phyloP scores from a whole-genome alignment of 2,113 vertebrate genomes.

The Isichthys henryi region DNA sequence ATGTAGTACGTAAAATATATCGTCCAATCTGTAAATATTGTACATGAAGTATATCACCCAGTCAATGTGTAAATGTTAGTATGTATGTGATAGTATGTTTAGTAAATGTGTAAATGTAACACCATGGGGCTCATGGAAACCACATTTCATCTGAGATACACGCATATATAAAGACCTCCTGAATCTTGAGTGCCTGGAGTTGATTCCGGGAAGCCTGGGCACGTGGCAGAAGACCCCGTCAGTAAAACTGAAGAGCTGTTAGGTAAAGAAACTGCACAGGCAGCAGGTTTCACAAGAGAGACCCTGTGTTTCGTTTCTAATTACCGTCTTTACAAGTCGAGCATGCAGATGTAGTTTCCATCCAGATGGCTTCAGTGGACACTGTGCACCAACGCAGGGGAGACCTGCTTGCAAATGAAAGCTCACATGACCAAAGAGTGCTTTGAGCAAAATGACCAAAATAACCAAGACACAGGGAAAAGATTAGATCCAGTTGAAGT shows the following conservation, averaged over 20 bases:
- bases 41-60: neutral
- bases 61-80: neutral
- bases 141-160: neutral
- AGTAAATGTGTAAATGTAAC: neutral
- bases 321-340: neutral
- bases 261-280: neutral
- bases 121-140: neutral
- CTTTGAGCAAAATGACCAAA: neutral
- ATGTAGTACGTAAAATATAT: neutral
- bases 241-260: neutral
- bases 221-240: neutral
- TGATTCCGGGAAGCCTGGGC: neutral
- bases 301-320: neutral
- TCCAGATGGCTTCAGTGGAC: neutral
- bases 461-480: neutral
- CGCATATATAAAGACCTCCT: neutral
- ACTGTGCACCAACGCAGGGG: neutral
- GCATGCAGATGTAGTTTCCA: neutral
- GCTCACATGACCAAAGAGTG: neutral
- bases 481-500: neutral
- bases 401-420: neutral
- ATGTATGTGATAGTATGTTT: too few relatives aligned
- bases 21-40: neutral
- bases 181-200: neutral
- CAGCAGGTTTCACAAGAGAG: neutral